Base-by-base conservation (phyloP, 2,113 vertebrate genomes). In the Sphyrna mokarran region DNA sequence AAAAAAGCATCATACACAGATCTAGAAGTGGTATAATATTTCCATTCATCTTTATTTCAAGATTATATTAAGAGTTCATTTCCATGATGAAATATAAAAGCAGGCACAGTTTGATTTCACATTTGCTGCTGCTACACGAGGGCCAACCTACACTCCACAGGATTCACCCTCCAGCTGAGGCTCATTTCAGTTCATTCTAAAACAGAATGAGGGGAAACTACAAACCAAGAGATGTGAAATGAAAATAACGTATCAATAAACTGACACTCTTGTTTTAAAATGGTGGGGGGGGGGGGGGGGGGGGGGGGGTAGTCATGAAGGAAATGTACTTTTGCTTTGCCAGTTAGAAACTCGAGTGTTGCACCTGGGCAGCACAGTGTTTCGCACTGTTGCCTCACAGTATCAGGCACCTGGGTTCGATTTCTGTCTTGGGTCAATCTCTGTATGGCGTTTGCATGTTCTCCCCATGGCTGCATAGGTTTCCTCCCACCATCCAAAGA, bases 71-170 rank as follows among this genome's bases (percentile, higher is more conserved):
- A 80, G 80, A 83, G 80, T 40, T 83, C 43, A 1, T 40, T 83
- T 83, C 80, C 80, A 83, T 83, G 80, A 83, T 83, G 37, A 83
- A 83, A 20, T 83, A 83, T 22, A 83, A 83, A 83, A 83, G 80
- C 80, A 83, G 80, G 80, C 80, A 80, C 78, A 40, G 80, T 83
- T 83, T 83, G 0, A 83, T 83, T 83, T 43, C 80, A 83, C 8
- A 37, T 43, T 83, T 40, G 80, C 13, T 20, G 37, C n/a, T 40
- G n/a, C 78, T 18, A 14, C 63, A 11, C 14, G 3, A 18, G 37
- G 37, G 5, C 37, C 80, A 1, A 40, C 37, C 5, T 20, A 40
- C 80, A 8, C 18, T 83, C 37, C 37, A 37, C 78, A 83, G 22
- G 6, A 8, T 18, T 83, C 80, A 37, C 1, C 6, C 37, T 43